Conservation (phyloP, 2,888 invertebrate species). For the Bruchidius siliquastri region DNA sequence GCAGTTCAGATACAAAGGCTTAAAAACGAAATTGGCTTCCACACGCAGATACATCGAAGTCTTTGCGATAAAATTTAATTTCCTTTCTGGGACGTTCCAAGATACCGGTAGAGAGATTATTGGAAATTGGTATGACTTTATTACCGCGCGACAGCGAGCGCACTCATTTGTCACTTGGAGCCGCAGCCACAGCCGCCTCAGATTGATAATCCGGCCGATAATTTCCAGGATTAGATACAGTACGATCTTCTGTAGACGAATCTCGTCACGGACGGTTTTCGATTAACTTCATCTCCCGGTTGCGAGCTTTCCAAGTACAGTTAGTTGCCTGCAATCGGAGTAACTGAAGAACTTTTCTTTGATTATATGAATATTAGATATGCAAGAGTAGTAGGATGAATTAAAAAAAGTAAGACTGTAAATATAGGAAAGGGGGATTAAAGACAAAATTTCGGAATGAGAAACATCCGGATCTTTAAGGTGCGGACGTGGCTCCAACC, state of each 20-base stretch:
- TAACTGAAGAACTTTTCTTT: too few relatives aligned
- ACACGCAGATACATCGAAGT: conserved; percentile 1
- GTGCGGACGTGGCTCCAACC: too few relatives aligned
- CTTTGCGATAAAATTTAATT: conserved; percentile 9
- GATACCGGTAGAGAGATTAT: conserved; percentile 6
- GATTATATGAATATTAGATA: too few relatives aligned
- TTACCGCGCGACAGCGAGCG: conserved; percentile 4
- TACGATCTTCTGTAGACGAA: background rate
- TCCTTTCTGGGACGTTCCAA: conserved; percentile 6
- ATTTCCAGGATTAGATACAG: background rate
- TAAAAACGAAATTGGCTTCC: background rate
- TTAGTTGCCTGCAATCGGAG: too few relatives aligned
- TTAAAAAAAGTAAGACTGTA: too few relatives aligned
- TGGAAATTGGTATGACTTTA: conserved; percentile 12
- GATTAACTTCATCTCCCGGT: background rate
- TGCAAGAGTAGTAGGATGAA: too few relatives aligned
- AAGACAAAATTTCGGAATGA: too few relatives aligned
- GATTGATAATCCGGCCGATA: background rate
- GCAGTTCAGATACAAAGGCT: conserved; percentile 4
- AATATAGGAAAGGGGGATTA: too few relatives aligned
- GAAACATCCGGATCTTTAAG: too few relatives aligned
- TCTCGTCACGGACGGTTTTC: background rate
- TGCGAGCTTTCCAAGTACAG: background rate
- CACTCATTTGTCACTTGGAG: conserved; percentile 8
- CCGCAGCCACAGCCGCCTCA: background rate